Base-by-base conservation (phyloP, 2,797 vertebrate genomes). In the Dromococcyx pavoninus region DNA sequence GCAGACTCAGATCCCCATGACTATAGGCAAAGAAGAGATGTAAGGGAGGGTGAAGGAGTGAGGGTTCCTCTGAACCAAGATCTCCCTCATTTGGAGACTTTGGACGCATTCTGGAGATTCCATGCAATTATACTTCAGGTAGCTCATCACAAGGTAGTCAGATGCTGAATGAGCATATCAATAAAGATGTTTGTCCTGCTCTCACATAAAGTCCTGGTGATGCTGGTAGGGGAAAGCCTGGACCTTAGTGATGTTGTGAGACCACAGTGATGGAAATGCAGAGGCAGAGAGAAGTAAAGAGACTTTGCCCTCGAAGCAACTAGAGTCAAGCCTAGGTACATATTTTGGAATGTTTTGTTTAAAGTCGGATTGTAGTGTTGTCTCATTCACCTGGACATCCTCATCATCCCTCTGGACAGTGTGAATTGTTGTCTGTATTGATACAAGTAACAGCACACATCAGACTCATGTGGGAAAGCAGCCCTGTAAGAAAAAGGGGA, bases 261-360 rank as follows among this genome's bases (percentile, higher is more conserved):
- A 48, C 27, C 13, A 7, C 58, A 65, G 56, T 11, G 21, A 39
- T 39, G 70, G 77, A 41, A 86, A 65, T 17, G 22, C 30, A 50
- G 33, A 48, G 24, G 21, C 33, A 88, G 54, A 60, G 30, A 60
- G 21, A 78, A 14, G 9, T 37, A 60, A 64, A 83, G 28, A 9
- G 28, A 53, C 13, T 32, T 74, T 33, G 5, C 19, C 9, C 5
- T 64, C 4, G 2, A 14, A 0, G 0, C 2, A 61, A 10, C 0
- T 2, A 11, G 19, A 65, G 6, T 33, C 30, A 65, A 88, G 41
- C 12, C 67, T 39, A 62, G n/a, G 25, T 7, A 86, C 16, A 1
- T 64, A 17, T 82, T 79, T 88, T n/a, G 60, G 33, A 32, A 17
- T 67, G 27, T 32, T 93, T 80, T 89, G 5, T 56, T 84, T 43